Base-by-base conservation (phyloP, 53 echinoderm and acorn worm genomes). In the Actinopyga echinites region DNA sequence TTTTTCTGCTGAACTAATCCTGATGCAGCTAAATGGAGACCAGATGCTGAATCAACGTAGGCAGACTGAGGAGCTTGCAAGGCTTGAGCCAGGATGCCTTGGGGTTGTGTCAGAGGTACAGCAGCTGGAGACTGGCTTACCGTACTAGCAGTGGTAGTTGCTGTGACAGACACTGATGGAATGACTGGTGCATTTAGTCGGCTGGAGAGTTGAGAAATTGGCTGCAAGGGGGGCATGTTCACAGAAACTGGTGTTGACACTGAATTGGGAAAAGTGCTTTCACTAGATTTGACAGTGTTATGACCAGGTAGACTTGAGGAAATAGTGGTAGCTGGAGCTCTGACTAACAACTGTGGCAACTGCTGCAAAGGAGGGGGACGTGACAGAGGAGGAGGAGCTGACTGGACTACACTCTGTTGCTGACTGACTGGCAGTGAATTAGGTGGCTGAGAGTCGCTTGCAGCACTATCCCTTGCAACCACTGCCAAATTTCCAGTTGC, bases 401-500 rank as follows among this genome's bases (percentile, higher is more conserved):
- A 49, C 32, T 63, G 74, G 19, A 23, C 33, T 21, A 69, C 9
- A 19, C 22, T 30, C 34, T 69, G 69, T 13, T 31, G 54, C 26
- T 77, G 77, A 77, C 54, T 53, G 10, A 56, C 29, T 55, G 29
- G 53, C 7, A 56, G 49, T 49, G 49, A 49, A 49, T 15, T 49
- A 23, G 60, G 9, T 22, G 86, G 79, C 11, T 62, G 64, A 0
- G 79, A 30, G n/a, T 64, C 65, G 21, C 35, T 30, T 15, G 55
- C 53, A 5, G 49, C 83, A 34, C 83, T 84, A 8, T 90, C 87
- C 73, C 71, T 87, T 23, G 91, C 93, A 52, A 91, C 90, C 65
- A 96, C 90, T 8, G 93, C 87, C 44, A 96, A 87, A 69, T 96
- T 96, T 21, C 96, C 96, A 30, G 55, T 79, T 65, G 79, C 83